Evolutionary conservation across 2,888 invertebrate species (phyloP).

Genomic region (Ophraella communa): DNA sequence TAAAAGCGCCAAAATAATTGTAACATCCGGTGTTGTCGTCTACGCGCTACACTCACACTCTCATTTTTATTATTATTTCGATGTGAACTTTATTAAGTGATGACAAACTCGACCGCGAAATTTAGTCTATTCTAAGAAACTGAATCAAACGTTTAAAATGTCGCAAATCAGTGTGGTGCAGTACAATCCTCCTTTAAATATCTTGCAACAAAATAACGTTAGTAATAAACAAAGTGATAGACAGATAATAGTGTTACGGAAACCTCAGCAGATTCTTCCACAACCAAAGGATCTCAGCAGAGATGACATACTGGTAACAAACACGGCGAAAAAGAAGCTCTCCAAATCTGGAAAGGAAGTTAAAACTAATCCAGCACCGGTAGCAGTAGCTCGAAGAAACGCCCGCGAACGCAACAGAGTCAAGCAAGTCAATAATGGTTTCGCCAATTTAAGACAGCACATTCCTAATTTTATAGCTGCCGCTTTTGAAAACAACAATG

Average conservation of each 20-base stretch:
- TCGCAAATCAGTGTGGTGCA: constrained; percentile 65
- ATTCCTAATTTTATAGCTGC: constrained; percentile 84
- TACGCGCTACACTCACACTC: constrained; percentile 14
- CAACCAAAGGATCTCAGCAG: constrained; percentile 47
- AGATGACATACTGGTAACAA: constrained; percentile 52
- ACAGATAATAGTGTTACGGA: constrained; percentile 65
- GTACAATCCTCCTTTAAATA: constrained; percentile 66
- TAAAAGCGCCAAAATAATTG: constrained; percentile 49
- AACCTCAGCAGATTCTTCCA: constrained; percentile 61
- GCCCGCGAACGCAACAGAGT: constrained; percentile 92
- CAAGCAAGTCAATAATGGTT: constrained; percentile 91
- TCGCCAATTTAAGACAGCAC: constrained; percentile 84
- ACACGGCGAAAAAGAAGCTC: constrained; percentile 52
- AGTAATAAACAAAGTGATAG: constrained; percentile 62
- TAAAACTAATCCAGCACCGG: constrained; percentile 68
- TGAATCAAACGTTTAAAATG: constrained; percentile 36
- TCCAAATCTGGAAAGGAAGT: constrained; percentile 41
- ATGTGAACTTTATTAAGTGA: constrained; percentile 34
- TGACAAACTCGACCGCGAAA: constrained; percentile 30
- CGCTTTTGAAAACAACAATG: constrained; percentile 69
- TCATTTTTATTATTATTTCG: constrained; percentile 21
- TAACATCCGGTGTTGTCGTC: constrained; percentile 46
- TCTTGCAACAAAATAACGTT: constrained; percentile 70
- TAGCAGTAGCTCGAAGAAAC: constrained; percentile 87
- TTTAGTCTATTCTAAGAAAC: constrained; percentile 17